phyloP scores from a whole-genome alignment of 2,888 invertebrate genomes.

The Campaea margaritaria region DNA sequence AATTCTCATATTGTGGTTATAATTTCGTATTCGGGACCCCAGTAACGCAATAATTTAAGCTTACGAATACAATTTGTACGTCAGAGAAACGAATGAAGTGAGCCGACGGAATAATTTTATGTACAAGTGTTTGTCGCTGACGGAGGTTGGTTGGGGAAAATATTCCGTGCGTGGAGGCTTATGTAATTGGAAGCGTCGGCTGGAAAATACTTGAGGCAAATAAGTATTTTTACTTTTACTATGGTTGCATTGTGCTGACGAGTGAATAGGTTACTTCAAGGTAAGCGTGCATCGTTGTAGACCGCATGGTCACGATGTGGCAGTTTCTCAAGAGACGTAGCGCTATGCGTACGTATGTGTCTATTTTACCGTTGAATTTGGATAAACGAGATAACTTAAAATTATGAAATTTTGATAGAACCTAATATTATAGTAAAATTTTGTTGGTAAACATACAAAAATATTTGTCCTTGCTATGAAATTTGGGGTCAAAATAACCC shows the following conservation, averaged over 20 bases:
- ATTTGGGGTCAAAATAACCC: no score
- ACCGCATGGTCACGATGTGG: no score
- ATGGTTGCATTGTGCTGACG: neutral
- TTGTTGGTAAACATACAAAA: no score
- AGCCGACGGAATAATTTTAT: conserved; percentile 68
- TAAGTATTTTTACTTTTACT: neutral
- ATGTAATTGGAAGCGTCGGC: conserved; percentile 34
- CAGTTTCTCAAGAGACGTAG: no score
- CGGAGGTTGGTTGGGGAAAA: conserved; percentile 47
- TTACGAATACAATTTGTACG: conserved; percentile 74
- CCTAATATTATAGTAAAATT: no score
- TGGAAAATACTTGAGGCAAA: neutral
- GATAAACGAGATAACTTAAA: no score
- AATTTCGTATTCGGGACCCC: conserved; percentile 59
- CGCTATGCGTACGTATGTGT: no score
- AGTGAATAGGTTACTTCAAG: no score
- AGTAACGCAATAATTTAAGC: conserved; percentile 70
- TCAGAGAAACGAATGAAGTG: conserved; percentile 72
- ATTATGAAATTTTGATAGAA: no score
- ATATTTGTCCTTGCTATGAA: no score
- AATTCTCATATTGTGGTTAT: conserved; percentile 21
- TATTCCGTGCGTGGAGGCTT: conserved; percentile 24
- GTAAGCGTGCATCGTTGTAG: no score
- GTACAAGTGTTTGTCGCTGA: conserved; percentile 52
- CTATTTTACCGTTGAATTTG: no score